Evolutionary conservation across 1,140 invertebrate species (phyloP).

Genomic region (Drosophila sproati): DNA sequence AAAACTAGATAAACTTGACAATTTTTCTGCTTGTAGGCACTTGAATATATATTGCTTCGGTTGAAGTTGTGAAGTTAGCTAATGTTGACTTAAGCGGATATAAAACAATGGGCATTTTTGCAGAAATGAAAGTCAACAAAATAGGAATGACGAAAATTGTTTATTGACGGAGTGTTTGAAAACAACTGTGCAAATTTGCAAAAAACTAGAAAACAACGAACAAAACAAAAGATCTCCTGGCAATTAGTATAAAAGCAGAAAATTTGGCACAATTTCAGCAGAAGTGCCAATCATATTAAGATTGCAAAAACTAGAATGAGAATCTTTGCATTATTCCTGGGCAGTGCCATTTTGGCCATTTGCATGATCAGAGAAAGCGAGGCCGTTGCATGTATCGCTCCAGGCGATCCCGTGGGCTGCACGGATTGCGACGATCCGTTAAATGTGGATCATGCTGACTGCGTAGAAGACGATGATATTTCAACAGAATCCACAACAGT

Average conservation of each 20-base stretch:
- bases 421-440: conserved; percentile 4
- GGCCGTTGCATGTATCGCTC: conserved; percentile 20
- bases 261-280: not conserved
- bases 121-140: not conserved
- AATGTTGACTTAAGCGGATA: no score
- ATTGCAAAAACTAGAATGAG: conserved; percentile 13
- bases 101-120: not conserved
- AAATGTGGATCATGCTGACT: not conserved
- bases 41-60: no score
- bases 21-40: no score
- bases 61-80: no score
- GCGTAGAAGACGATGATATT: not conserved
- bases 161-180: not conserved
- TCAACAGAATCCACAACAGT: not conserved
- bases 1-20: no score
- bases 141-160: not conserved
- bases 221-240: no score
- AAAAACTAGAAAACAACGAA: not conserved
- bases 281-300: not conserved
- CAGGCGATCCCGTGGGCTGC: not conserved
- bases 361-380: not conserved
- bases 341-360: conserved; percentile 1
- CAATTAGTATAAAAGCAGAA: conserved; percentile 29
- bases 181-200: conserved; percentile 33
- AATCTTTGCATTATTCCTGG: conserved; percentile 1